These are phyloP conservation scores for Acrobasis repandana DNA, from an alignment of 2,888 invertebrate genomes.

Conservation along the genomic window DNA sequence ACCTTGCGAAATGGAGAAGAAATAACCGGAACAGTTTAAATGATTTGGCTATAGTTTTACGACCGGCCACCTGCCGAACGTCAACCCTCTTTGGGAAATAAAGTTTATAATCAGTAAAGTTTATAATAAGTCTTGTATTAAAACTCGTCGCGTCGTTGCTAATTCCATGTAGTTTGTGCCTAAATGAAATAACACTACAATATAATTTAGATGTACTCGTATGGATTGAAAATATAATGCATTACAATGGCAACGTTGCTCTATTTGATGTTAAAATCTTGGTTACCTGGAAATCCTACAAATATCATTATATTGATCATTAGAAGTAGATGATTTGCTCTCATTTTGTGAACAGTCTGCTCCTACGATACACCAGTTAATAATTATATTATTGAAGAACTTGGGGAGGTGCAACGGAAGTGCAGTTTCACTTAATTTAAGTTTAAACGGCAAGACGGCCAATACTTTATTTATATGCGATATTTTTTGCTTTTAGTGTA, in stretches of 20 bases:
- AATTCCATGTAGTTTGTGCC: no score
- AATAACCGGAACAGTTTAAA: no score
- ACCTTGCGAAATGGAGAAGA: no score
- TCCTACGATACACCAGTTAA: neutral
- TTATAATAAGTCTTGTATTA: no score
- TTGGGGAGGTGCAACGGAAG: slow-evolving; percentile 12
- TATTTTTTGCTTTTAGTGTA: no score
- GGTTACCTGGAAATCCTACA: slow-evolving; percentile 2
- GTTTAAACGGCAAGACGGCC: slow-evolving; percentile 1
- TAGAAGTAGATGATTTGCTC: slow-evolving; percentile 60
- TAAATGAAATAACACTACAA: no score
- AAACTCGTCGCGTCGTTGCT: no score
- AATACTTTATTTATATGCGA: neutral
- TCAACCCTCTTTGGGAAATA: no score
- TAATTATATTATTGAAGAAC: neutral
- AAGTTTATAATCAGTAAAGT: no score
- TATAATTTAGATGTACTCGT: no score
- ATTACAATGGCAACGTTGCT: neutral
- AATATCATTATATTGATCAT: slow-evolving; percentile 24
- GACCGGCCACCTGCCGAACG: no score
- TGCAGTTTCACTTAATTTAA: slow-evolving; percentile 14
- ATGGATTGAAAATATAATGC: neutral
- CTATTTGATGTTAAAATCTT: slow-evolving; percentile 2
- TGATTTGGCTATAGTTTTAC: no score
- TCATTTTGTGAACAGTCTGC: slow-evolving; percentile 38